Evolutionary conservation across 1,140 invertebrate genomes (phyloP), one percentile per base, ranked within the genome.

Genomic region (Glossosoma conforme): DNA sequence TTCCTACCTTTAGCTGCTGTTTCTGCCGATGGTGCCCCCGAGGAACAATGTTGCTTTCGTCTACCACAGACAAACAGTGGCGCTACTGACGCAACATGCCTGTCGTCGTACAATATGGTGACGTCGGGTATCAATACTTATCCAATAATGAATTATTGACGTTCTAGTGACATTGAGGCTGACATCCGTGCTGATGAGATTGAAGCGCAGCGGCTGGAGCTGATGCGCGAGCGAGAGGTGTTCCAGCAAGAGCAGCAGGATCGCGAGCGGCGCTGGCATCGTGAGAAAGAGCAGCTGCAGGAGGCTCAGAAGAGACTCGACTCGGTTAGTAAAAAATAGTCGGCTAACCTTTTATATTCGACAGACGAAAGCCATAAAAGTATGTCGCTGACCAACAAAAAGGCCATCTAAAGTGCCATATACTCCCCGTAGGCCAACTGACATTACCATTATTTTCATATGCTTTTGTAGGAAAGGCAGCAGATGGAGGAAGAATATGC

Each of bases 401-500:
- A 28, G 25, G n/a, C n/a, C n/a, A 28, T 28, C 6, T 6, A 28
- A 8, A 28, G 6, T 8, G 6, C n/a, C 25, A 28, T 28, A 6
- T 28, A 28, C 25, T 28, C n/a, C n/a, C n/a, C n/a, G n/a, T n/a
- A 28, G 6, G 6, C 25, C 6, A 28, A 8, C n/a, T n/a, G n/a
- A 28, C 25, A 8, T 28, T 8, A 28, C n/a, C 6, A 28, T 28
- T 28, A n/a, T 28, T 8, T 33, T 33, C 15, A 13, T 33, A 4
- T 33, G 32, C 32, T 13, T 33, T 17, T 15, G 11, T 20, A 74
- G 71, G 78, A 81, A 60, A 74, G 78, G 8, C 61, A 66, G 15
- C 70, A 74, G 21, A 77, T 81, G 70, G 76, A 80, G 61, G 65
- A 70, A 40, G 77, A 79, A 60, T 80, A 80, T 65, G 74, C 75